Evolutionary conservation across 2,113 vertebrate species (phyloP).

Genomic region (Sakesphorus luctuosus): DNA sequence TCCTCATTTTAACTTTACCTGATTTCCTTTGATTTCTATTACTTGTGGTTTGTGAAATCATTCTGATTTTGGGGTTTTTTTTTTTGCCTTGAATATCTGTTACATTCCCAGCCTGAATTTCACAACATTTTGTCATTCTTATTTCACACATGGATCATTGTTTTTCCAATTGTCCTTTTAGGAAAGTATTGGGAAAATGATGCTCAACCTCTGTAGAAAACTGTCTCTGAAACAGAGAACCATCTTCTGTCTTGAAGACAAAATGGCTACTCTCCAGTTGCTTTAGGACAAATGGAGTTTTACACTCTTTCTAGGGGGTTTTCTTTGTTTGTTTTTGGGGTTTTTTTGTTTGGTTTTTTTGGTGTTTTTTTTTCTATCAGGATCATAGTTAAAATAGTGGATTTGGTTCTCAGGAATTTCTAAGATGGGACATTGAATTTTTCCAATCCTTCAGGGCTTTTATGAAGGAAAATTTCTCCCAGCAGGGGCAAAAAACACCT

Average conservation of each 20-base stretch:
- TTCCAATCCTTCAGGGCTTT: not conserved
- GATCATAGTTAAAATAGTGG: not conserved
- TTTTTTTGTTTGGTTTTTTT: not conserved
- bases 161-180: not conserved
- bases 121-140: not conserved
- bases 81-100: not conserved
- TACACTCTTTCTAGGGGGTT: not conserved
- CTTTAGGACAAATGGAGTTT: not conserved
- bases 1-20: not conserved
- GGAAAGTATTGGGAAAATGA: not conserved
- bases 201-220: not conserved
- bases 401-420: not conserved
- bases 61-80: not conserved
- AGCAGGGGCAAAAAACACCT: not conserved
- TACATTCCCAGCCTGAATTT: not conserved
- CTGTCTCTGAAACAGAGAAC: not conserved
- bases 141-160: not conserved
- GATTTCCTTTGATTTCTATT: not conserved
- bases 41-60: not conserved
- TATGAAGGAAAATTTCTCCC: not conserved
- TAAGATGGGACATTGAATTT: not conserved
- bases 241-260: not conserved
- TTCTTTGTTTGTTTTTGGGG: not conserved
- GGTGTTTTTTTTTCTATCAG: not conserved
- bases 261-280: not conserved